phyloP scores from a whole-genome alignment of 2,888 invertebrate species.

The Andrena bicolor region DNA sequence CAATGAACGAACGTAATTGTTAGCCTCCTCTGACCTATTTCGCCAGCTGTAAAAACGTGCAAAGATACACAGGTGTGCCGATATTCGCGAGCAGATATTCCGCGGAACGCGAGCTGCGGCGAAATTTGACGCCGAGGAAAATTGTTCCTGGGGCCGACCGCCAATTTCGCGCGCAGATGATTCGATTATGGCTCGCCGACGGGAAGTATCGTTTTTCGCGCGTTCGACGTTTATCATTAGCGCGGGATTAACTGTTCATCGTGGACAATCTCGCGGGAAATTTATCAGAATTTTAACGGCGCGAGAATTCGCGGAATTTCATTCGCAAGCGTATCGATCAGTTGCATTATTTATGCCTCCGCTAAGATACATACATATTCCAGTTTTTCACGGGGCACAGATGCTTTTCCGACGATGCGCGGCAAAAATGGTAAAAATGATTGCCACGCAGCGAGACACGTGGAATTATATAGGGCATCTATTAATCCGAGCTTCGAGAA shows the following conservation, averaged over 20 bases:
- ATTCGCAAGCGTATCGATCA: not conserved
- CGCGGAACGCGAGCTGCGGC: slow-evolving; percentile 7
- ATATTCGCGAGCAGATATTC: slow-evolving; percentile 43
- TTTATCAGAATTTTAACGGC: slow-evolving; percentile 5
- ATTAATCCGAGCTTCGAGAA: not conserved
- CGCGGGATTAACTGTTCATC: not conserved
- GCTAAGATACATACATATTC: not conserved
- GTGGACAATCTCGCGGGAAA: not conserved
- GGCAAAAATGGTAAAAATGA: not conserved
- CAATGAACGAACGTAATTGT: slow-evolving; percentile 32
- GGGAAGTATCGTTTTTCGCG: slow-evolving; percentile 1
- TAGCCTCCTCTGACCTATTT: slow-evolving; percentile 15
- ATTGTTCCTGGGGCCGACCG: slow-evolving; percentile 18
- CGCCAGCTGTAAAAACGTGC: slow-evolving; percentile 20
- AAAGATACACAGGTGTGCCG: slow-evolving; percentile 39
- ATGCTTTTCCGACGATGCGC: not conserved
- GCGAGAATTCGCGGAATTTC: not conserved
- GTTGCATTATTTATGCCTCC: not conserved
- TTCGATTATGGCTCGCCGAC: slow-evolving; percentile 7
- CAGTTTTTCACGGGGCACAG: not conserved
- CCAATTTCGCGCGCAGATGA: slow-evolving; percentile 20
- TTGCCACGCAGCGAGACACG: not conserved
- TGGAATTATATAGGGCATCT: slow-evolving; percentile 7
- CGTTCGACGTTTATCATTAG: not conserved
- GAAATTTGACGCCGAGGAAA: slow-evolving; percentile 22